Conservation (phyloP, 2,113 vertebrate genomes). For the Delphinus delphis region DNA sequence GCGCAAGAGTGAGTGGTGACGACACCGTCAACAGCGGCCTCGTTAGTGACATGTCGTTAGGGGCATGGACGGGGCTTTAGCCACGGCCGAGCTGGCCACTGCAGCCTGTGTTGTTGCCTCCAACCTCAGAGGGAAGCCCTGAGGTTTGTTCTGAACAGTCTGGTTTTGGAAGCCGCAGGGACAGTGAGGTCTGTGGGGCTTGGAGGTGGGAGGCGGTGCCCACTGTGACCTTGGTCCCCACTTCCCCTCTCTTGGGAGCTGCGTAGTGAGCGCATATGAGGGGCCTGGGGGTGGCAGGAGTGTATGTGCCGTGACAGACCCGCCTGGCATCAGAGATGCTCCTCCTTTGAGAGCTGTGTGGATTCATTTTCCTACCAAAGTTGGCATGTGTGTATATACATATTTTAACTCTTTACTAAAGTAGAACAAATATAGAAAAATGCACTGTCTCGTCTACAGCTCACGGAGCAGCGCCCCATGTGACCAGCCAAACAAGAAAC, state of each 20-base stretch:
- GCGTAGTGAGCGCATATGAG: rapidly evolving
- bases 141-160: neutral
- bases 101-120: neutral
- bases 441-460: neutral
- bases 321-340: neutral
- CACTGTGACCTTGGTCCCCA: neutral
- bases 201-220: neutral
- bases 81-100: neutral
- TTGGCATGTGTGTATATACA: neutral
- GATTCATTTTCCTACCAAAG: neutral
- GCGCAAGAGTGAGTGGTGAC: neutral
- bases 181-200: neutral
- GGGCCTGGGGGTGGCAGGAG: neutral
- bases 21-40: neutral
- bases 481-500: neutral
- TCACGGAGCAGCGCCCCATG: neutral
- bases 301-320: neutral
- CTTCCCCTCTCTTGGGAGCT: neutral
- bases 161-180: neutral
- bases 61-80: neutral
- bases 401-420: neutral
- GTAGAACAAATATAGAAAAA: neutral
- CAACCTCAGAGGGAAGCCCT: neutral
- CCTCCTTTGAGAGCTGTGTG: neutral
- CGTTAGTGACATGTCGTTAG: neutral